A percentile compares a stretch with the other conserved stretches of the same genome.
phyloP scores from a whole-genome alignment of 2,797 vertebrate genomes.

The Argyrosomus regius region DNA sequence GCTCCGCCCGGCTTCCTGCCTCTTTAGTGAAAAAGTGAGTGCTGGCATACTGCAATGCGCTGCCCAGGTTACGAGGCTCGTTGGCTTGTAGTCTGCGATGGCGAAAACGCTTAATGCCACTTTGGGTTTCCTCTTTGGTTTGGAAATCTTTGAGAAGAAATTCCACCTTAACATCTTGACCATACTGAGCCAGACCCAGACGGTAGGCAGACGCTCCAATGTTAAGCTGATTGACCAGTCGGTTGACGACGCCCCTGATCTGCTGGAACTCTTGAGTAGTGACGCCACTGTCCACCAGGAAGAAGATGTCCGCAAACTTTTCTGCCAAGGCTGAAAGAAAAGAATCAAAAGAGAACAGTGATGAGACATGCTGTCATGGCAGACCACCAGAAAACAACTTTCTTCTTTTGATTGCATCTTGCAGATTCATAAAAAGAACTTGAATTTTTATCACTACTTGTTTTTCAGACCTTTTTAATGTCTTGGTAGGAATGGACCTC shows the following conservation, averaged over 20 bases:
- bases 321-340: slow-evolving; percentile 77
- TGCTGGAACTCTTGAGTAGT: slow-evolving; percentile 63
- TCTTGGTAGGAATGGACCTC: no score
- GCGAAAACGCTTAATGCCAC: slow-evolving; percentile 64
- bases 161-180: slow-evolving; percentile 69
- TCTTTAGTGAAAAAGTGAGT: slow-evolving; percentile 74
- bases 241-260: slow-evolving; percentile 67
- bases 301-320: slow-evolving; percentile 87
- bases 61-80: slow-evolving; percentile 75
- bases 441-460: not conserved
- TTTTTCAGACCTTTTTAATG: not conserved
- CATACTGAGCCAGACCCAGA: slow-evolving; percentile 88
- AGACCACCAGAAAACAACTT: not conserved
- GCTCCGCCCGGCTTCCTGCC: slow-evolving; percentile 79
- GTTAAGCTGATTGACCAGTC: slow-evolving; percentile 77
- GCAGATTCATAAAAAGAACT: not conserved
- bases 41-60: slow-evolving; percentile 77
- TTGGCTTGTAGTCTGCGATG: slow-evolving; percentile 28
- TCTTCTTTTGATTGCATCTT: not conserved
- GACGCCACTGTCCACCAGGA: slow-evolving; percentile 85
- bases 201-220: slow-evolving; percentile 78
- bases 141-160: slow-evolving; percentile 83
- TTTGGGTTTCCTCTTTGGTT: slow-evolving; percentile 70
- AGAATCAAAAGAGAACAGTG: not conserved
- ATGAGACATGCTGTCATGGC: not conserved